phyloP scores from a whole-genome alignment of 2,113 vertebrate species.

The Taxidea taxus region DNA sequence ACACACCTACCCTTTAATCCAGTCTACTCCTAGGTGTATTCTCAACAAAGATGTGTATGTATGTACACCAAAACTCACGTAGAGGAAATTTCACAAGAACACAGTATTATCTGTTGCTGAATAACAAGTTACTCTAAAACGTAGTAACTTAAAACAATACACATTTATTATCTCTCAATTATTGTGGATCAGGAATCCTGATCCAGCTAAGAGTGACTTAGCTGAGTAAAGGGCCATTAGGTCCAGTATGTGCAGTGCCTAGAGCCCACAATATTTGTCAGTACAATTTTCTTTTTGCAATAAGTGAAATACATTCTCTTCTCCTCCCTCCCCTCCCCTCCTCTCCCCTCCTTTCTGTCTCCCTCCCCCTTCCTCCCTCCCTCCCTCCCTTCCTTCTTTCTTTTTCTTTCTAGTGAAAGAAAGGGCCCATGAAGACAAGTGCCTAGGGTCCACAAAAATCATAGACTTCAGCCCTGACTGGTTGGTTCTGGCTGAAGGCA shows the following conservation, averaged over 20 bases:
- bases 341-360: too few relatives aligned
- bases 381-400: not conserved
- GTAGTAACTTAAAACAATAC: not conserved
- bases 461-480: not conserved
- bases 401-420: not conserved
- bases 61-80: not conserved
- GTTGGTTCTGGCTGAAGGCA: not conserved
- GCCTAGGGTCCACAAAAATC: not conserved
- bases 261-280: not conserved
- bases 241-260: too few relatives aligned
- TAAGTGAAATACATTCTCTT: not conserved
- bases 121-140: not conserved
- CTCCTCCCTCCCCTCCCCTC: not conserved
- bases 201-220: not conserved
- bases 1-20: not conserved
- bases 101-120: not conserved
- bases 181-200: not conserved
- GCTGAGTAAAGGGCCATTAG: not conserved
- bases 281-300: not conserved
- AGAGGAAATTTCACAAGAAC: not conserved
- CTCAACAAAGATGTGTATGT: not conserved
- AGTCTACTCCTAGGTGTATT: not conserved
- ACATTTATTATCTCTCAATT: not conserved
- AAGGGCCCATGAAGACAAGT: not conserved
- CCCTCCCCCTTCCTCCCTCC: rapidly evolving